Conservation (phyloP, 2,797 vertebrate genomes). For the Anabas testudineus region DNA sequence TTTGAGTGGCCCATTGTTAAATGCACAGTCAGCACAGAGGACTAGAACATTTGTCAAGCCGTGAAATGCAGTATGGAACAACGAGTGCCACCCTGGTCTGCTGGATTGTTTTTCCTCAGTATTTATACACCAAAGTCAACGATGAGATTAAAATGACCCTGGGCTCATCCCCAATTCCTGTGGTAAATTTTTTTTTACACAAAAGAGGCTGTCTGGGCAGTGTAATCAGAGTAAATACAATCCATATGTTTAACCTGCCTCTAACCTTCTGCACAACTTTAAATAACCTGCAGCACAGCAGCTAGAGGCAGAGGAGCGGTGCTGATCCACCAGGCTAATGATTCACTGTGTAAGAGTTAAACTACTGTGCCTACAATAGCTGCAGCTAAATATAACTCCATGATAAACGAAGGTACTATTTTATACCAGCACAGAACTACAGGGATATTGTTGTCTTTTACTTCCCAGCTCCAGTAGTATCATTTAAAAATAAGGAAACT, state of each 20-base stretch:
- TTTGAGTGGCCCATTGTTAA: slow-evolving; percentile 16
- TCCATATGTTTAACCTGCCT: slow-evolving; percentile 25
- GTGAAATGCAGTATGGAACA: slow-evolving; percentile 51
- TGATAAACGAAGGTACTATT: slow-evolving; percentile 10
- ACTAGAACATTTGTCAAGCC: slow-evolving; percentile 33
- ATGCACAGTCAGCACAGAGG: slow-evolving; percentile 52
- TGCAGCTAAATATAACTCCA: slow-evolving; percentile 46
- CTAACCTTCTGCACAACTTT: slow-evolving; percentile 34
- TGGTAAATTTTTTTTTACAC: slow-evolving; percentile 29
- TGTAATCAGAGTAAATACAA: slow-evolving; percentile 23
- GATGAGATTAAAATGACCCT: slow-evolving; percentile 55
- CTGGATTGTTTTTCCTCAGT: slow-evolving; percentile 51
- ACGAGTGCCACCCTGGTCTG: slow-evolving; percentile 21
- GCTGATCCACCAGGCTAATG: slow-evolving; percentile 33
- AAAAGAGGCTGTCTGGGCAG: slow-evolving; percentile 11
- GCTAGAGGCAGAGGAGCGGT: slow-evolving; percentile 26
- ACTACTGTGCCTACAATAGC: slow-evolving; percentile 29
- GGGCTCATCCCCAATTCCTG: slow-evolving; percentile 18
- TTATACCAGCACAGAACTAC: slow-evolving; percentile 23
- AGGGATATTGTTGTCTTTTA: slow-evolving; percentile 30
- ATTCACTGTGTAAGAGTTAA: slow-evolving; percentile 34
- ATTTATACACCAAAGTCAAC: slow-evolving; percentile 55
- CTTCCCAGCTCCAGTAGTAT: slow-evolving; percentile 11
- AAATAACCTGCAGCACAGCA: slow-evolving; percentile 51
- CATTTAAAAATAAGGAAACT: slow-evolving; percentile 48